Evolutionary conservation across 2,113 vertebrate genomes (phyloP), one percentile per base, ranked within the genome.

Genomic region (Ailuropoda melanoleuca): DNA sequence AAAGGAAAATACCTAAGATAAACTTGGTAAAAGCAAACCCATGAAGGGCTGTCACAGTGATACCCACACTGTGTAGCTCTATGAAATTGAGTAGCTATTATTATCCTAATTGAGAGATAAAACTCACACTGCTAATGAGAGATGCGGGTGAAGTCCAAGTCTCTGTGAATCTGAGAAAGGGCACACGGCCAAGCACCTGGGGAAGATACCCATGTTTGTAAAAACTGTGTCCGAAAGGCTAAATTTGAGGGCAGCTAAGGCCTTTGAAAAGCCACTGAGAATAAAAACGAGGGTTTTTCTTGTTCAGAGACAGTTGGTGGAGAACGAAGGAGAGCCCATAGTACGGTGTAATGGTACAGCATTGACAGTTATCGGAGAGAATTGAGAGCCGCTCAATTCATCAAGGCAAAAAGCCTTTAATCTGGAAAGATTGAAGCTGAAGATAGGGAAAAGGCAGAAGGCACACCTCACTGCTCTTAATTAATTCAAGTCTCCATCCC

Each of bases 401-500:
- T 92, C 92, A 90, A 96, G 58, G 50, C 43, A 72, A 80, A 80
- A 90, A 37, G n/a, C 0, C 82, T 93, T 97, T 97, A 93, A 92
- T 90, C 74, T 89, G 66, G 37, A 60, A 84, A 96, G 96, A 95
- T 23, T 15, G 50, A 86, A 94, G 91, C 72, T 95, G n/a, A 68
- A 96, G 91, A 83, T 70, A 96, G 39, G 80, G 85, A 66, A 95
- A 55, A 96, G 31, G 78, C 6, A 3, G 68, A 95, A 95, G 53
- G 21, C 82, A 87, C 21, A 96, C 43, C 43, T 97, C 84, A 53
- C 29, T 92, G 89, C 46, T 92, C 92, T 95, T 96, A 96, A 95
- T 95, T 93, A 96, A 97, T 92, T 92, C 92, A 90, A 14, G 83
- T 90, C 87, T 97, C 24, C 68, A 77, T 93, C 43, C n/a, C 78